These are phyloP conservation scores for Drosophila leontia DNA, from an alignment of 1,140 invertebrate species.

Conservation along the genomic window DNA sequence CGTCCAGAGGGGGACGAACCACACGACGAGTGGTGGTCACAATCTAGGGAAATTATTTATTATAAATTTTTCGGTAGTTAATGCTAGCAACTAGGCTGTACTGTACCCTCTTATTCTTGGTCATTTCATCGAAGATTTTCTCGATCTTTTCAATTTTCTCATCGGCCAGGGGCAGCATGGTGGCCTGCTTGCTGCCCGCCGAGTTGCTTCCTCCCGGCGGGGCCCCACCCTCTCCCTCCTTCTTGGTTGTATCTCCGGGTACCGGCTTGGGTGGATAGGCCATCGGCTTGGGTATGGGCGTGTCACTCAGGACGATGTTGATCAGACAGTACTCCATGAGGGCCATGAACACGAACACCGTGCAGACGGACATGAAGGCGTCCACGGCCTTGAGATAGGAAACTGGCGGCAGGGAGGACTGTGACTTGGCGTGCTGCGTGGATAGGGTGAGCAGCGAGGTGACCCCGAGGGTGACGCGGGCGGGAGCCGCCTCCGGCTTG, in stretches of 20 bases:
- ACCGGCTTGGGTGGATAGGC: slow-evolving; percentile 83
- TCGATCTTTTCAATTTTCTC: slow-evolving; percentile 84
- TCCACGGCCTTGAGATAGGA: slow-evolving; percentile 96
- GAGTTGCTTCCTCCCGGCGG: slow-evolving; percentile 44
- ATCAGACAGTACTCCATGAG: slow-evolving; percentile 97
- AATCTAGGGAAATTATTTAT: slow-evolving; percentile 43
- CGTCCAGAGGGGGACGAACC: slow-evolving; percentile 73
- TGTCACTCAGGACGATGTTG: slow-evolving; percentile 91
- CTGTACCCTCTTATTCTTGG: slow-evolving; percentile 70
- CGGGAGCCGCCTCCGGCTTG: slow-evolving; percentile 94
- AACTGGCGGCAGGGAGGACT: slow-evolving; percentile 94
- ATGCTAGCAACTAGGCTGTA: no score
- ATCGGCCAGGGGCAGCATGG: slow-evolving; percentile 67
- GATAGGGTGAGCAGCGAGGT: slow-evolving; percentile 95
- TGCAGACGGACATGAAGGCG: slow-evolving; percentile 96
- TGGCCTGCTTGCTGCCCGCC: slow-evolving; percentile 47
- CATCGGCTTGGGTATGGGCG: slow-evolving; percentile 81
- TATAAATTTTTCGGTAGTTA: not conserved
- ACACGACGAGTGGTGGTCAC: slow-evolving; percentile 70
- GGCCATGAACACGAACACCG: slow-evolving; percentile 96
- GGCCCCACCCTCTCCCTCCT: slow-evolving; percentile 56
- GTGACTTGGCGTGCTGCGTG: slow-evolving; percentile 96
- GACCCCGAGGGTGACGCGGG: slow-evolving; percentile 94
- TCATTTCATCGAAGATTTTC: slow-evolving; percentile 84
- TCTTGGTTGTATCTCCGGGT: slow-evolving; percentile 66